Base-by-base conservation (phyloP, 2,113 vertebrate genomes). In the Varanus salvator region DNA sequence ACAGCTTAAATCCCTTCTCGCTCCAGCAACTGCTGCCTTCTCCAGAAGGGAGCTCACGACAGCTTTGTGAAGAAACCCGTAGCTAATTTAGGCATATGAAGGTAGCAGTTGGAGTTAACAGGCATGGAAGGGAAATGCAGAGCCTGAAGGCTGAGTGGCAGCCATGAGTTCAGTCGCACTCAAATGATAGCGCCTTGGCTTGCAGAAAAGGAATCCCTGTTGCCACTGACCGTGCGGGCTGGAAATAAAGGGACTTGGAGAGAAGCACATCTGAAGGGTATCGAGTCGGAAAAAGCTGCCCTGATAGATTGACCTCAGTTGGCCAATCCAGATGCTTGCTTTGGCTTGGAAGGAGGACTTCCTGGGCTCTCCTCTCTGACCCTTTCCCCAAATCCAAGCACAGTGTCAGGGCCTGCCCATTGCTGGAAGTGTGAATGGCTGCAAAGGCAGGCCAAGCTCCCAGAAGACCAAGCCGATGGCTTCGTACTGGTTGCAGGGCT, bases 131-230 rank as follows among this genome's bases (percentile, higher is more conserved):
- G 87, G 85, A 57, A 91, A 84, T 86, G 84, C 85, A 44, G 25
- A 60, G 48, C 57, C 93, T 74, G 81, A 3, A 92, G 66, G 83
- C 81, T 84, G 92, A 91, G 93, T 93, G 85, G 66, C 44, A 9
- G 89, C 92, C 92, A 84, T 0, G 64, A 90, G 89, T 44, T 72
- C 92, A 85, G 88, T 88, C 81, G 60, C 54, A 76, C 80, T 93
- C 84, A 91, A 92, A 93, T 1, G 6, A 91, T 21, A 84, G 91
- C 93, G 92, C 90, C 90, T 90, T 0, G 91, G 52, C 3, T 54
- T 34, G 31, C 23, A 9, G 25, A 27, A 48, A 38, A 44, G 91
- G 75, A 44, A 80, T 84, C 87, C 77, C 91, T 92, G 91, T 50
- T 0, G 71, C 38, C 29, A 64, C 5, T 64, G 60, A 19, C 17